Conservation (phyloP, 2,888 invertebrate genomes). For the Linyphia triangularis region DNA sequence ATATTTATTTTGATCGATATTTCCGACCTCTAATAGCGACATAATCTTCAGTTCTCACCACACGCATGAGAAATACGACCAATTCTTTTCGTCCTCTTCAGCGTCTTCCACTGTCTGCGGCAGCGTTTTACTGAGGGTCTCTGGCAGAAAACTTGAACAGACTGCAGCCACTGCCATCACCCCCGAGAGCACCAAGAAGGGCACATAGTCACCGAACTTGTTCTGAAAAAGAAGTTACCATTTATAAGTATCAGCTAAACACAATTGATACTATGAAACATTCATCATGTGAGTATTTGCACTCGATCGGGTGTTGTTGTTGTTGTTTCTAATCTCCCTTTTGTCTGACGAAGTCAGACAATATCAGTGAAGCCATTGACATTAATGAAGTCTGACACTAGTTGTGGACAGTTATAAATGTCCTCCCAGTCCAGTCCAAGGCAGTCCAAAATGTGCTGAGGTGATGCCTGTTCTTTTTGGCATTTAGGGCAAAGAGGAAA, state of each 20-base stretch:
- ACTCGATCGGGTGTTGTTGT: no score
- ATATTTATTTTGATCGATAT: neutral
- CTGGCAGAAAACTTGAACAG: conserved; percentile 91
- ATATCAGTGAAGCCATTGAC: neutral
- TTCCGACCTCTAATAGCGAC: neutral
- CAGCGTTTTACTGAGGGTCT: conserved; percentile 90
- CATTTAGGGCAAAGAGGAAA: no score
- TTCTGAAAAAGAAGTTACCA: neutral
- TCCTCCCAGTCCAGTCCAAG: no score
- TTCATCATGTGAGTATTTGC: neutral
- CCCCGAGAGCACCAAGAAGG: conserved; percentile 7
- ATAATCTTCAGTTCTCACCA: neutral
- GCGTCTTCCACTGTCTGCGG: conserved; percentile 90
- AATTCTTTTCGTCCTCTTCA: conserved; percentile 83
- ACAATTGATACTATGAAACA: neutral
- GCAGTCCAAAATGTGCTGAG: no score
- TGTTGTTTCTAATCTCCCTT: neutral
- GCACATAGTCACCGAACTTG: neutral
- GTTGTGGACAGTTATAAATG: neutral
- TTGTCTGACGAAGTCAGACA: neutral
- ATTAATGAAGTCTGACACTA: neutral
- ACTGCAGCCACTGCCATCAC: conserved; percentile 84
- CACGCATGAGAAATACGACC: conserved; percentile 77
- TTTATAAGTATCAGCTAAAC: neutral
- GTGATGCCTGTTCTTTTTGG: no score